Percentiles rank a stretch among this genome's conserved stretches.
Evolutionary conservation across 2,797 vertebrate genomes (phyloP).

Genomic region (Taenioides sp.): DNA sequence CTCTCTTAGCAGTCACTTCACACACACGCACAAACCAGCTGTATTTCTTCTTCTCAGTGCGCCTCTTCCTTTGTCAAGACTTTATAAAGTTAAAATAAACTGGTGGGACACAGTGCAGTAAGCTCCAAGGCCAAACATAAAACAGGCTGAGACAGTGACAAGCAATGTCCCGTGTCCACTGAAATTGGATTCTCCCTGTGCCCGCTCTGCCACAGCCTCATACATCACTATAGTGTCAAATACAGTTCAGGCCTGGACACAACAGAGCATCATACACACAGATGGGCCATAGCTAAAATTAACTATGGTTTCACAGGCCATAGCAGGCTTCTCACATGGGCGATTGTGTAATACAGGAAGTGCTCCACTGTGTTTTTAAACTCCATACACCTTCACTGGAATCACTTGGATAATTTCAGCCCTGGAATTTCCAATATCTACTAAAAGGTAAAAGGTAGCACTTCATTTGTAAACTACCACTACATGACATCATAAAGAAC

Average conservation of each 20-base stretch:
- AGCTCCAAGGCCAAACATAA: conserved; percentile 45
- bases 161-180: conserved; percentile 53
- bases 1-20: conserved; percentile 24
- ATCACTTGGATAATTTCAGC: too few relatives aligned
- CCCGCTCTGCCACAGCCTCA: conserved; percentile 26
- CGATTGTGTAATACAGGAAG: too few relatives aligned
- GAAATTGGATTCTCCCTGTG: conserved; percentile 50
- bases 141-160: conserved; percentile 43
- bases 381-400: too few relatives aligned
- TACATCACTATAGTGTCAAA: conserved; percentile 41
- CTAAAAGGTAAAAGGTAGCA: too few relatives aligned
- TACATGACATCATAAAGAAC: too few relatives aligned
- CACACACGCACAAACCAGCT: conserved; percentile 12
- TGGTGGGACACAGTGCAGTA: conserved; percentile 14
- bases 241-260: conserved; percentile 24
- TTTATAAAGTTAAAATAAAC: conserved; percentile 49
- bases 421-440: too few relatives aligned
- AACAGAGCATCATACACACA: conserved; percentile 20
- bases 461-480: too few relatives aligned
- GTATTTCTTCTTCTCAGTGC: conserved; percentile 16
- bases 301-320: conserved; percentile 4
- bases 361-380: too few relatives aligned
- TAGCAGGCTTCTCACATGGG: not conserved
- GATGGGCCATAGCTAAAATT: not conserved
- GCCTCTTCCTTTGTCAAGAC: conserved; percentile 27